Evolutionary conservation across 2,888 invertebrate species (phyloP).

Genomic region (Cheilosia urbana): DNA sequence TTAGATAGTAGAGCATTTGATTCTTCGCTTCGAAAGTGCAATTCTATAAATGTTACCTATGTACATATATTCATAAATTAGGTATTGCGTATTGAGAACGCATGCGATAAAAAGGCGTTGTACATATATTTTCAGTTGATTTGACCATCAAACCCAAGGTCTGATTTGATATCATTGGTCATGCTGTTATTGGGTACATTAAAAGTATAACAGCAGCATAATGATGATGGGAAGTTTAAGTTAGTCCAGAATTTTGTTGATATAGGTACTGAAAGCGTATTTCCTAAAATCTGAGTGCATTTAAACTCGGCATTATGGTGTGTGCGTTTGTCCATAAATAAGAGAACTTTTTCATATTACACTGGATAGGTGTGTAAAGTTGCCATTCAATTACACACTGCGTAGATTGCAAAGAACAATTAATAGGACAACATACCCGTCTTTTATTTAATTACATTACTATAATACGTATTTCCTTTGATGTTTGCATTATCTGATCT

Average conservation of each 20-base stretch:
- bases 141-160: constrained; percentile 34
- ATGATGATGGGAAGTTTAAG: background rate
- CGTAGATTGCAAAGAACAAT: no score
- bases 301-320: background rate
- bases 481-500: background rate
- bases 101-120: background rate
- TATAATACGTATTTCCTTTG: no score
- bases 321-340: no score
- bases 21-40: no score
- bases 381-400: no score
- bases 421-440: no score
- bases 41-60: no score
- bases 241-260: background rate
- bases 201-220: constrained; percentile 23
- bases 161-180: constrained; percentile 23
- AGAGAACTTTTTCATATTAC: no score
- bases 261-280: background rate
- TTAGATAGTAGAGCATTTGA: no score
- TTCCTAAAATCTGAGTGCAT: background rate
- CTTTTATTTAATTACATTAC: no score
- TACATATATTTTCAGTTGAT: constrained; percentile 17
- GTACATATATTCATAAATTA: no score
- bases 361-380: no score
- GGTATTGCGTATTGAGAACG: background rate
- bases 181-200: constrained; percentile 14